Evolutionary conservation across 64 coral and sea anemone species (phyloP).

Genomic region (Montipora cactus): DNA sequence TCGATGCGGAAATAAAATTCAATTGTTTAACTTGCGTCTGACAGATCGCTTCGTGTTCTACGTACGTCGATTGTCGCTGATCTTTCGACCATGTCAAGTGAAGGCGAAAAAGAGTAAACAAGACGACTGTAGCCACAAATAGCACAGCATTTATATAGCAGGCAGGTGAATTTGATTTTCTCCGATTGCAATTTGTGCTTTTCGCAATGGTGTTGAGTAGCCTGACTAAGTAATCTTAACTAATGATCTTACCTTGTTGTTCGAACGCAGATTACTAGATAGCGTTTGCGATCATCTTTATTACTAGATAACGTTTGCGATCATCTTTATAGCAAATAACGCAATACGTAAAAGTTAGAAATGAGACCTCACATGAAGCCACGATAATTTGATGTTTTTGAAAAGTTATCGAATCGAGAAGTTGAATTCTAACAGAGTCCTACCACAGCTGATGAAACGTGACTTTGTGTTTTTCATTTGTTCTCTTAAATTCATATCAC

Average conservation of each 20-base stretch:
- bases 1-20: not conserved
- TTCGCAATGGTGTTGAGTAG: not conserved
- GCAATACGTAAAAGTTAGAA: not conserved
- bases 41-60: not conserved
- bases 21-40: conserved; percentile 6
- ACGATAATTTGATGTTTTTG: not conserved
- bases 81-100: conserved; percentile 12
- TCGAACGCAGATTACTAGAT: not conserved
- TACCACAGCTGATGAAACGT: not conserved
- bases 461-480: not conserved
- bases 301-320: not conserved
- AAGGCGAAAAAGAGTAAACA: conserved; percentile 35
- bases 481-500: not conserved
- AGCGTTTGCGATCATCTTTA: not conserved
- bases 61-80: not conserved
- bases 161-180: not conserved
- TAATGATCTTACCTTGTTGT: not conserved
- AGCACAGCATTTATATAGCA: not conserved
- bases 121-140: not conserved
- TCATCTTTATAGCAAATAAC: not conserved
- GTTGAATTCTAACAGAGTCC: not conserved
- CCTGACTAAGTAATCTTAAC: not conserved
- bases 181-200: not conserved
- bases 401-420: not conserved
- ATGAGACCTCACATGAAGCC: not conserved